These are phyloP conservation scores for Iguana delicatissima DNA, from an alignment of 2,797 vertebrate species.

Conservation along the genomic window DNA sequence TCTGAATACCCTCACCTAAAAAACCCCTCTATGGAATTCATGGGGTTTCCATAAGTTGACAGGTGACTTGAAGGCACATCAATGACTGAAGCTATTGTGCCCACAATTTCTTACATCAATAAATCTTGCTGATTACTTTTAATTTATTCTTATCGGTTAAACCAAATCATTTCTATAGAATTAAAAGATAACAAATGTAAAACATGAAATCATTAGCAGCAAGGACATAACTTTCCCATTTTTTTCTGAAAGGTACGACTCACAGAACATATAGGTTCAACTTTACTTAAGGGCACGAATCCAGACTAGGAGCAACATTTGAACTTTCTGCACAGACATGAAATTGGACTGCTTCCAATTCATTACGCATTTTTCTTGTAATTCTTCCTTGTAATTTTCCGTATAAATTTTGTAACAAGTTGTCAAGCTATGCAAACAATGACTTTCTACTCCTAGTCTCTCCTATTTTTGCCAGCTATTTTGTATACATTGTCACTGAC, in stretches of 20 bases:
- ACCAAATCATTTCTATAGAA: not conserved
- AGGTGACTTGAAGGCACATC: no score
- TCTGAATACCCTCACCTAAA: no score
- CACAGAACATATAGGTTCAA: not conserved
- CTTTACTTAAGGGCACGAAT: not conserved
- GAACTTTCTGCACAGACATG: not conserved
- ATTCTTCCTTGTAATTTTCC: not conserved
- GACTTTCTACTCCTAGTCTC: not conserved
- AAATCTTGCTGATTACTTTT: not conserved
- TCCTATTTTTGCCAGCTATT: not conserved
- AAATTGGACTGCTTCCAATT: constrained; percentile 29
- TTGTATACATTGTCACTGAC: not conserved
- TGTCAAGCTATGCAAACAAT: not conserved
- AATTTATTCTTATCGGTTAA: not conserved
- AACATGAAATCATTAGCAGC: not conserved
- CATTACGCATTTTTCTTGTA: not conserved
- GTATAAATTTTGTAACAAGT: not conserved
- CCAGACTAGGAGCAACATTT: not conserved
- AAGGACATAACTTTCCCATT: not conserved
- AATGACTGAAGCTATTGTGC: not conserved
- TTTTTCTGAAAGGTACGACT: not conserved
- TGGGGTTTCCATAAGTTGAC: no score
- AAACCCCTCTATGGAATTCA: no score
- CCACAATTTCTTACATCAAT: not conserved
- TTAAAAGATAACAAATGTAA: not conserved